Evolutionary conservation across 1,140 invertebrate species (phyloP).

Genomic region (Helicoverpa armigera): DNA sequence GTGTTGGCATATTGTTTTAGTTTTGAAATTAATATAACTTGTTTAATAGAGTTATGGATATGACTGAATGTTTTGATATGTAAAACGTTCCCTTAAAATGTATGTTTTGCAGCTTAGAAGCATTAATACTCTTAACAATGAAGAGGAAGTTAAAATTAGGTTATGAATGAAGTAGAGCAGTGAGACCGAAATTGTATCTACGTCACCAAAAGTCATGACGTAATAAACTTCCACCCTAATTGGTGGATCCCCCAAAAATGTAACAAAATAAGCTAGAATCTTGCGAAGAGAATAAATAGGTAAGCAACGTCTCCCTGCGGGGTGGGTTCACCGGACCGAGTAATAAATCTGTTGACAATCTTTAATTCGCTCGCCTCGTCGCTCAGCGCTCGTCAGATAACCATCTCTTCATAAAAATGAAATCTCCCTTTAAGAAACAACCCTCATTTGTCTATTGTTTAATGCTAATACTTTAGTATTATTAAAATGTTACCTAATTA

Average conservation of each 20-base stretch:
- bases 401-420: constrained; percentile 65
- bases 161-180: background rate
- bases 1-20: background rate
- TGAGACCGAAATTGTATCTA: background rate
- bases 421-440: constrained; percentile 52
- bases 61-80: too few relatives aligned
- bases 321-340: constrained; percentile 77
- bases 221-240: constrained; percentile 21
- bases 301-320: constrained; percentile 67
- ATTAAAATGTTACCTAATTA: constrained; percentile 34
- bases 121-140: too few relatives aligned
- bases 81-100: too few relatives aligned
- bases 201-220: background rate
- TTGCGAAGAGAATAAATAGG: constrained; percentile 57
- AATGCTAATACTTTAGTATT: constrained; percentile 25
- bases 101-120: too few relatives aligned
- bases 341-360: constrained; percentile 86
- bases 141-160: background rate
- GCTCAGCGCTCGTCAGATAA: constrained; percentile 39
- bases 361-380: constrained; percentile 78
- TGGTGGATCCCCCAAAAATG: constrained; percentile 17
- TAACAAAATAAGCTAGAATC: constrained; percentile 19
- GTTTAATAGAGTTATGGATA: too few relatives aligned
- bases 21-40: too few relatives aligned
- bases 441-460: constrained; percentile 55